phyloP scores from a whole-genome alignment of 2,797 vertebrate species.

The Poeciliopsis turneri region DNA sequence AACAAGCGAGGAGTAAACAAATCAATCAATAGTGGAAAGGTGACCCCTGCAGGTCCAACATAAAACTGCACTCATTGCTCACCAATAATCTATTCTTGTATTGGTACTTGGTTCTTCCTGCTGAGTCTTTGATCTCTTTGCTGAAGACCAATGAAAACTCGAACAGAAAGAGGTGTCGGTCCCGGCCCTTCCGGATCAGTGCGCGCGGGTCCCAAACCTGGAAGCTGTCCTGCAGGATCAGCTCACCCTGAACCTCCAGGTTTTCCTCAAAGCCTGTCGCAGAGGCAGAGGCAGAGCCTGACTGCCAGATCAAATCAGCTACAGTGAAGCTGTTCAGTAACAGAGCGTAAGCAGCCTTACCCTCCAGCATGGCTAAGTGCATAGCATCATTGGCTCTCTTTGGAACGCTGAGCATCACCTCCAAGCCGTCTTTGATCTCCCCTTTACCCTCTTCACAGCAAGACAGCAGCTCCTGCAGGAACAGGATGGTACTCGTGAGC shows the following conservation, averaged over 20 bases:
- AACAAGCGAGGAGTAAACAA: neutral
- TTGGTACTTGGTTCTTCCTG: conserved; percentile 96
- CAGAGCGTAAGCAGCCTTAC: conserved; percentile 60
- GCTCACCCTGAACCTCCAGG: conserved; percentile 95
- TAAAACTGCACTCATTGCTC: conserved; percentile 11
- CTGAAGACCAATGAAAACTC: conserved; percentile 98
- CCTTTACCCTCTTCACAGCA: conserved; percentile 99
- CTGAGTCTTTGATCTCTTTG: conserved; percentile 98
- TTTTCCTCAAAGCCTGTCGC: conserved; percentile 94
- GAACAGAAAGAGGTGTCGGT: conserved; percentile 97
- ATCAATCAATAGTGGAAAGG: neutral
- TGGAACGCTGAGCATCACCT: conserved; percentile 97
- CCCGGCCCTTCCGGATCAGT: conserved; percentile 95
- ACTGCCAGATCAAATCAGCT: neutral
- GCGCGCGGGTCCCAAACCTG: conserved; percentile 99
- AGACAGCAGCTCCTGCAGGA: conserved; percentile 89
- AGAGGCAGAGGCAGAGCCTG: conserved; percentile 50
- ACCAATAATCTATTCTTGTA: conserved; percentile 98
- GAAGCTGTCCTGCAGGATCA: conserved; percentile 97
- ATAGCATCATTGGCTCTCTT: conserved; percentile 98
- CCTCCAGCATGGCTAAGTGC: conserved; percentile 98
- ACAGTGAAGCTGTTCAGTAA: neutral
- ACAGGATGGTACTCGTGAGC: neutral
- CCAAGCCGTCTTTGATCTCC: conserved; percentile 96
- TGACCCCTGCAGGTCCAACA: neutral